Evolutionary conservation across 2,888 invertebrate genomes (phyloP).

Genomic region (Steinernema hermaphroditum): DNA sequence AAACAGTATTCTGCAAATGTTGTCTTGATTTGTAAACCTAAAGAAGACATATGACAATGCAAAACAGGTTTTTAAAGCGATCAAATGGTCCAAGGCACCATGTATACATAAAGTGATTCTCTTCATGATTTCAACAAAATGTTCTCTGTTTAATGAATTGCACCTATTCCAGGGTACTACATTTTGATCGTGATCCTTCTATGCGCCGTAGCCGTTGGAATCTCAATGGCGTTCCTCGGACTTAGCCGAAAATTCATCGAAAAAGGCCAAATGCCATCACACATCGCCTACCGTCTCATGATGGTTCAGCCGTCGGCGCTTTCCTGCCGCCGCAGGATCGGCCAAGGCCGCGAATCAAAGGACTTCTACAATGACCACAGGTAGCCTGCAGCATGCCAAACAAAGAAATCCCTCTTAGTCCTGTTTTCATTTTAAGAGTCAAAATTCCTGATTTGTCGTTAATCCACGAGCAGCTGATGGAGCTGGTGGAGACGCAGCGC

Average conservation of each 20-base stretch:
- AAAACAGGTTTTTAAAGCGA: too few relatives aligned
- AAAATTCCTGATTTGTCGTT: constrained; percentile 39
- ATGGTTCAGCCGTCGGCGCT: constrained; percentile 33
- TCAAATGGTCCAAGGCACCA: too few relatives aligned
- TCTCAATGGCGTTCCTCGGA: constrained; percentile 60
- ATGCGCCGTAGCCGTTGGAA: constrained; percentile 62
- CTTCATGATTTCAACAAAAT: too few relatives aligned
- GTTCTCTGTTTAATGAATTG: too few relatives aligned
- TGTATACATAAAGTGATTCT: too few relatives aligned
- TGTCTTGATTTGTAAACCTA: too few relatives aligned
- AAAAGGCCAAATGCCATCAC: constrained; percentile 40
- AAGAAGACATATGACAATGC: too few relatives aligned
- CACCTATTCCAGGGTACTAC: constrained; percentile 56
- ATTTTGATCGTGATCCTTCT: constrained; percentile 62
- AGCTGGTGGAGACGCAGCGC: constrained; percentile 38
- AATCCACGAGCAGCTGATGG: constrained; percentile 50
- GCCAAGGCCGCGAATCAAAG: constrained; percentile 23
- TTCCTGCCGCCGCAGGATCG: constrained; percentile 16
- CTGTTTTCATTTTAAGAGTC: constrained; percentile 17
- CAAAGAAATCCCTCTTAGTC: neutral
- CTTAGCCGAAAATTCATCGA: constrained; percentile 37
- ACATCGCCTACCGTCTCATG: constrained; percentile 39
- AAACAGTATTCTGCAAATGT: too few relatives aligned
- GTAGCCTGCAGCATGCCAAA: neutral
- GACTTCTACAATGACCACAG: constrained; percentile 27